These are phyloP conservation scores for Choloepus didactylus DNA, from an alignment of 2,797 vertebrate genomes.

Conservation along the genomic window DNA sequence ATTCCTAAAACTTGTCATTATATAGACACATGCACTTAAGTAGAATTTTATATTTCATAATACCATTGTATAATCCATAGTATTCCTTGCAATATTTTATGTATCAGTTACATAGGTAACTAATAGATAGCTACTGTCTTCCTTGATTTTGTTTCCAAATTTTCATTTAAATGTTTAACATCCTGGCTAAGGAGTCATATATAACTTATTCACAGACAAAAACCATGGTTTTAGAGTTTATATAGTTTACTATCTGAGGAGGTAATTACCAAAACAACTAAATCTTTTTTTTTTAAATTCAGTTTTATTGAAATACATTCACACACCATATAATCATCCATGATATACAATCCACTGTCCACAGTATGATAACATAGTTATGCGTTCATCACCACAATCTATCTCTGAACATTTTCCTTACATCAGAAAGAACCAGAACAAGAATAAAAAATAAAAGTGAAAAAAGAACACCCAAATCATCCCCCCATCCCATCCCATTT, in stretches of 20 bases:
- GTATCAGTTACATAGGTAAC: background rate
- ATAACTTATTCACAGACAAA: background rate
- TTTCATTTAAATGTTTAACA: background rate
- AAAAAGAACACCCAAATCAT: too few species aligned
- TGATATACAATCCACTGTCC: too few species aligned
- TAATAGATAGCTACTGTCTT: background rate
- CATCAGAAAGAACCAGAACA: too few species aligned
- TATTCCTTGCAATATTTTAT: slow-evolving; percentile 25
- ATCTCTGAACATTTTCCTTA: too few species aligned
- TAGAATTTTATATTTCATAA: slow-evolving; percentile 39
- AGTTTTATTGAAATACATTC: too few species aligned
- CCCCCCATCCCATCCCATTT: too few species aligned
- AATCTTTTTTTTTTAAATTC: too few species aligned
- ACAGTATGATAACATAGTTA: too few species aligned
- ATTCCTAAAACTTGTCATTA: slow-evolving; percentile 42
- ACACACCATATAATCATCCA: too few species aligned
- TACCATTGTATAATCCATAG: background rate
- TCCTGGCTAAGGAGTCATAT: background rate
- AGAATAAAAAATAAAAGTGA: too few species aligned
- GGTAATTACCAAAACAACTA: slow-evolving; percentile 7
- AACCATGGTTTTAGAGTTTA: background rate
- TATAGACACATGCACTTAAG: background rate
- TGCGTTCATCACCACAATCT: too few species aligned
- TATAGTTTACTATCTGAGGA: background rate
- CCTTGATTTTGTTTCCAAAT: slow-evolving; percentile 24